phyloP scores from a whole-genome alignment of 2,113 vertebrate genomes.

The Philantomba maxwellii region DNA sequence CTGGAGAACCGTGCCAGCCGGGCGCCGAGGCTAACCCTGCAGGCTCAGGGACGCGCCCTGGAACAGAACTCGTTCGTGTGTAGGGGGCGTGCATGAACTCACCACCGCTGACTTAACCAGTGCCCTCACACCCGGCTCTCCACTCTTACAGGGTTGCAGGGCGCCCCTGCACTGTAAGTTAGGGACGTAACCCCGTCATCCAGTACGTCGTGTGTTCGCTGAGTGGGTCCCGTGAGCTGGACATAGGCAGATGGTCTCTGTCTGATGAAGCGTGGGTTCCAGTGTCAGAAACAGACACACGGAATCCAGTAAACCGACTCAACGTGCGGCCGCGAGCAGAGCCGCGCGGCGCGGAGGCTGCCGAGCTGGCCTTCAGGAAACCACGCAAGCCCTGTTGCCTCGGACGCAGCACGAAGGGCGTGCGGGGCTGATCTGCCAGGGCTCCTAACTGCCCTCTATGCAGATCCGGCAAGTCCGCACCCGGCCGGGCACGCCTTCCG shows the following conservation, averaged over 20 bases:
- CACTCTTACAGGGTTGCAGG: fast-evolving
- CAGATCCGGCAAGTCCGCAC: fast-evolving
- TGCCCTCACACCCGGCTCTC: too few species aligned
- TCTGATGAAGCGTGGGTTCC: fast-evolving
- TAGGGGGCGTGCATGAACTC: background rate
- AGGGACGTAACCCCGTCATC: fast-evolving
- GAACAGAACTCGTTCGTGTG: background rate
- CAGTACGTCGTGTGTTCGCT: fast-evolving
- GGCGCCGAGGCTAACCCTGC: fast-evolving
- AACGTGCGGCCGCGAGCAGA: fast-evolving
- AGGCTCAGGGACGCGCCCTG: too few species aligned
- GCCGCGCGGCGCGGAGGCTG: fast-evolving
- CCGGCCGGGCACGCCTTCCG: fast-evolving
- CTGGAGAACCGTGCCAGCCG: too few species aligned
- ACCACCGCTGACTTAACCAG: background rate
- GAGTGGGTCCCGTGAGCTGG: too few species aligned
- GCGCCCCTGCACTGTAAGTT: background rate
- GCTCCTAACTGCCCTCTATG: too few species aligned
- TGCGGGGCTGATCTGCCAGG: background rate
- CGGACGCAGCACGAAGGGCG: fast-evolving
- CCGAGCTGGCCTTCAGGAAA: background rate
- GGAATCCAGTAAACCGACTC: fast-evolving
- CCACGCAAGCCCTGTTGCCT: fast-evolving
- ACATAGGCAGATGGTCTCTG: background rate
- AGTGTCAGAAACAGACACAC: background rate